Base-by-base conservation (phyloP, 53 echinoderm and acorn worm species). In the Stichopus horrens region DNA sequence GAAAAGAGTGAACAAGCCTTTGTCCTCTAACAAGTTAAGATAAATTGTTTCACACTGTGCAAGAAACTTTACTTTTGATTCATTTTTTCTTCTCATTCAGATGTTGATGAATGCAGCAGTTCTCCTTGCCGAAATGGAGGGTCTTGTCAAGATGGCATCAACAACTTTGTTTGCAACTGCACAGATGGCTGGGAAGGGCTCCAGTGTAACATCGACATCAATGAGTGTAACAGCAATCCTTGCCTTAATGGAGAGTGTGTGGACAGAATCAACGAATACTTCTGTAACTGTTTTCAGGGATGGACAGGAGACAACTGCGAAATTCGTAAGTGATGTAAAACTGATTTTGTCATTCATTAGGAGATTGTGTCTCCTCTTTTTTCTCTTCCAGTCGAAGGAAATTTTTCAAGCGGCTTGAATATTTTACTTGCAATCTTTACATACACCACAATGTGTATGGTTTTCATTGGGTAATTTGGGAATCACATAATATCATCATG, bases 291-390 rank as follows among this genome's bases (percentile, higher is more conserved):
- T 21, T 51, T 76, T 7, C 22, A 23, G 6, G 91, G 88, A 20
- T 91, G 76, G 76, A 88, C 91, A 5, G 91, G 91, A 13, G 71
- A 56, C 10, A 76, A 92, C 59, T 92, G 92, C 89, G 86, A 92
- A 37, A 89, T 58, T 16, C 55, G 92, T 92, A 89, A 67, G 89
- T 77, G 37, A 37, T 37, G 37, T 37, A 37, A 37, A 37, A 37
- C 0, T 37, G 37, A 37, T 37, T 53, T 78, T 55, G 8, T 67
- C 13, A 67, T 1, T 67, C 37, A 1, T 37, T 37, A 37, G 37
- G 37, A 37, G 37, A 37, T 37, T 37, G 2, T 37, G 37, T 37
- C 37, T 37, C 37, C 37, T 37, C 37, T 37, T 37, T 37, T 37
- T 37, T 1, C 37, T 37, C 2, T 37, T 37, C 37, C 37, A 37